These are phyloP conservation scores for Chymomyza amoena DNA, from an alignment of 2,888 invertebrate genomes.

Conservation along the genomic window DNA sequence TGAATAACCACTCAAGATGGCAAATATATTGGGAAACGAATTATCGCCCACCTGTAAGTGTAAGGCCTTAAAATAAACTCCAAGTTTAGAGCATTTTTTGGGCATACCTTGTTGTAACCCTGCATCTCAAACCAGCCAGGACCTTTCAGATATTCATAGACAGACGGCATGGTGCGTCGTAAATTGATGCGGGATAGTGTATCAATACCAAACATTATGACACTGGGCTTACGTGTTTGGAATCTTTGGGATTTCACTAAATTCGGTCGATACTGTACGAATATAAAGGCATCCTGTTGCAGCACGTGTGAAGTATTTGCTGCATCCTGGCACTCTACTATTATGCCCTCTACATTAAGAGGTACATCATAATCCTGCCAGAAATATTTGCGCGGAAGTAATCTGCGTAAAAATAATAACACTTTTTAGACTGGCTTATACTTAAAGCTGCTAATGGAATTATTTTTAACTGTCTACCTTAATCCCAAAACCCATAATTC, in stretches of 20 bases:
- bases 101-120: conserved; percentile 83
- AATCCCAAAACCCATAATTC: too few species aligned
- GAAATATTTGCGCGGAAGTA: conserved; percentile 12
- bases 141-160: conserved; percentile 82
- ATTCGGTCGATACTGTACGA: conserved; percentile 13
- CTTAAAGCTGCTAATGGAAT: not conserved
- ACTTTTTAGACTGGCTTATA: not conserved
- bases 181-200: conserved; percentile 89
- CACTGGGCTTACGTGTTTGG: conserved; percentile 79
- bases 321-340: conserved; percentile 25
- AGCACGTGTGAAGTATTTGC: conserved; percentile 17
- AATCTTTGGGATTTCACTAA: not conserved
- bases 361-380: conserved; percentile 29
- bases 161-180: conserved; percentile 85
- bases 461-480: too few species aligned
- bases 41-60: conserved; percentile 86
- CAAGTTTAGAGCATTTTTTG: not conserved
- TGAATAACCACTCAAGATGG: conserved; percentile 85
- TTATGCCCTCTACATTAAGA: conserved; percentile 27
- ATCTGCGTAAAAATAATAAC: not conserved
- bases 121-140: conserved; percentile 84
- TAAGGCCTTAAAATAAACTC: not conserved
- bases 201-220: conserved; percentile 89
- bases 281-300: conserved; percentile 30
- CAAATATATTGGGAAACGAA: conserved; percentile 92